Evolutionary conservation across 2,113 vertebrate genomes (phyloP).

Genomic region (Epinephelus moara): DNA sequence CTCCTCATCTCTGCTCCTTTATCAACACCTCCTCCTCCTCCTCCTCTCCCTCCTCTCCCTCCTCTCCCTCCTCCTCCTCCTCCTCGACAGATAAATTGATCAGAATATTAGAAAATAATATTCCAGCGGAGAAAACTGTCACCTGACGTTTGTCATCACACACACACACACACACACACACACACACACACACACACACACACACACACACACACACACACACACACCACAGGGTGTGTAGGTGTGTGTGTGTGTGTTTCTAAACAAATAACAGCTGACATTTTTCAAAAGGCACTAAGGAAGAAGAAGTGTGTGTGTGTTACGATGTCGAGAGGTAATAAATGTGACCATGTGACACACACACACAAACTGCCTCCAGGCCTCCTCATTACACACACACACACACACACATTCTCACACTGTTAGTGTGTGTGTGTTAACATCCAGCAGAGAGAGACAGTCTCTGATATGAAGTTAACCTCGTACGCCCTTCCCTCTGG

Average conservation of each 20-base stretch:
- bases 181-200: too few species aligned
- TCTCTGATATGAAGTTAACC: not conserved
- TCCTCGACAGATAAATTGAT: too few species aligned
- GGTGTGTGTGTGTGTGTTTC: not conserved
- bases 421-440: too few species aligned
- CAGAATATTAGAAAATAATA: too few species aligned
- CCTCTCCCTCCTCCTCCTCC: too few species aligned
- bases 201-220: too few species aligned
- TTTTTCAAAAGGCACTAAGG: conserved; percentile 7
- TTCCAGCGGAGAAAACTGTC: too few species aligned
- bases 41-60: too few species aligned
- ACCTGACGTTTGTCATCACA: too few species aligned
- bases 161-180: too few species aligned
- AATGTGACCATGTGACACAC: conserved; percentile 1
- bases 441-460: not conserved
- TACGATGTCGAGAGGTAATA: conserved; percentile 15
- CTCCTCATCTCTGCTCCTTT: too few species aligned
- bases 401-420: not conserved
- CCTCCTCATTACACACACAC: not conserved
- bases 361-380: not conserved
- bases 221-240: not conserved
- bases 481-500: conserved; percentile 4
- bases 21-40: too few species aligned
- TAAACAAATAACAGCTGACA: not conserved
- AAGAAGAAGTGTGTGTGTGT: conserved; percentile 4